Percentiles rank a stretch among this genome's conserved stretches.
Conservation (phyloP, 2,797 vertebrate genomes). For the Sebastes taczanowskii region DNA sequence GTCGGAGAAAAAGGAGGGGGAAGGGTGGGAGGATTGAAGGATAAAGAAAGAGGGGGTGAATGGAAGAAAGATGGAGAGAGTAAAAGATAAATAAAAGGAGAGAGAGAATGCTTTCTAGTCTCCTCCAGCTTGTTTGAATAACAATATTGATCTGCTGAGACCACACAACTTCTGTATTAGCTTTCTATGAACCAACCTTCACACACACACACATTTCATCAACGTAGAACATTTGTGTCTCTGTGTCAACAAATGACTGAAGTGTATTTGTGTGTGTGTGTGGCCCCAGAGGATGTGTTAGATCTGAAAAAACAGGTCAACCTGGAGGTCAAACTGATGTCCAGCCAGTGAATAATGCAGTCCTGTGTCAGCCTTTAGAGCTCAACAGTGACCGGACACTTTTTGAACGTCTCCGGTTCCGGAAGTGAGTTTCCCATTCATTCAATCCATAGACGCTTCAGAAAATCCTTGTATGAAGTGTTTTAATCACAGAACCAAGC, state of each 20-base stretch:
- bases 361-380: too few species aligned
- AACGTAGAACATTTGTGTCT: slow-evolving; percentile 7
- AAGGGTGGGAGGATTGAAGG: not conserved
- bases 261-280: slow-evolving; percentile 1
- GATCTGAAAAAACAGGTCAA: slow-evolving; percentile 28
- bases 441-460: too few species aligned
- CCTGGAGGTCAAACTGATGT: slow-evolving; percentile 58
- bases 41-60: not conserved
- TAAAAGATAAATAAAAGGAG: not conserved
- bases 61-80: not conserved
- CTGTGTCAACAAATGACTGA: not conserved
- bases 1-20: not conserved
- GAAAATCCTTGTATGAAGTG: too few species aligned
- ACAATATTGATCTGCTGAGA: slow-evolving; percentile 41
- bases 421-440: too few species aligned
- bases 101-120: not conserved
- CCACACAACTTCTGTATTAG: slow-evolving; percentile 12
- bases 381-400: too few species aligned
- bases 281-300: not conserved
- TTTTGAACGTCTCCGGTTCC: too few species aligned
- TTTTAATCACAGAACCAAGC: too few species aligned
- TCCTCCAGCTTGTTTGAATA: slow-evolving; percentile 34
- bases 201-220: not conserved
- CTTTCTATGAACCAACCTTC: slow-evolving; percentile 9
- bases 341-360: slow-evolving; percentile 16